These are phyloP conservation scores for Panagrolaimus sp. DNA, from an alignment of 1,140 invertebrate genomes.

Conservation along the genomic window DNA sequence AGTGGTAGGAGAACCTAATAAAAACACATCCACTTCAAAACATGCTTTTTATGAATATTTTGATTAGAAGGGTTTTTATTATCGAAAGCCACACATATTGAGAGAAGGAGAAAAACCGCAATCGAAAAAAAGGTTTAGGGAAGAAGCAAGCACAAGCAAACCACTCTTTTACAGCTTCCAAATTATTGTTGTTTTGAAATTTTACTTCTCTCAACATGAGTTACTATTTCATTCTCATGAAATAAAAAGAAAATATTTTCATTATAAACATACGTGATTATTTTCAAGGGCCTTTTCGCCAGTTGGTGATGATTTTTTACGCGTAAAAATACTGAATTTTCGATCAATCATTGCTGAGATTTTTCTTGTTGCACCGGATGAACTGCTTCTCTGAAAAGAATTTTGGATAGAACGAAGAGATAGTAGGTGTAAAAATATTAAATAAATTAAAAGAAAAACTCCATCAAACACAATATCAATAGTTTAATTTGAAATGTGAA, in stretches of 20 bases:
- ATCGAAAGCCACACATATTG: too few species aligned
- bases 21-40: too few species aligned
- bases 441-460: slow-evolving; percentile 12
- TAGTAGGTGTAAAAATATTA: background rate
- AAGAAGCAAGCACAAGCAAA: too few species aligned
- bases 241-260: background rate
- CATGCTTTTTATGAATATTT: too few species aligned
- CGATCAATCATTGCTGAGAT: slow-evolving; percentile 58
- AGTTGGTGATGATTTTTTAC: slow-evolving; percentile 55
- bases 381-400: slow-evolving; percentile 52
- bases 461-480: slow-evolving; percentile 3
- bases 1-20: too few species aligned
- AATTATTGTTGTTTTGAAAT: slow-evolving; percentile 24
- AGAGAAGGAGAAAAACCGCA: background rate
- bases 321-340: slow-evolving; percentile 56
- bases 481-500: slow-evolving; percentile 5
- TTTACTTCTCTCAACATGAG: slow-evolving; percentile 41
- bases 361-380: slow-evolving; percentile 56
- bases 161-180: too few species aligned
- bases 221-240: slow-evolving; percentile 30
- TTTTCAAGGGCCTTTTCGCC: slow-evolving; percentile 42
- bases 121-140: background rate
- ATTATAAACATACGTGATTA: slow-evolving; percentile 29
- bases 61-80: too few species aligned
- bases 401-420: background rate